phyloP scores from a whole-genome alignment of 2,888 invertebrate species.

The Thymelicus acteon region DNA sequence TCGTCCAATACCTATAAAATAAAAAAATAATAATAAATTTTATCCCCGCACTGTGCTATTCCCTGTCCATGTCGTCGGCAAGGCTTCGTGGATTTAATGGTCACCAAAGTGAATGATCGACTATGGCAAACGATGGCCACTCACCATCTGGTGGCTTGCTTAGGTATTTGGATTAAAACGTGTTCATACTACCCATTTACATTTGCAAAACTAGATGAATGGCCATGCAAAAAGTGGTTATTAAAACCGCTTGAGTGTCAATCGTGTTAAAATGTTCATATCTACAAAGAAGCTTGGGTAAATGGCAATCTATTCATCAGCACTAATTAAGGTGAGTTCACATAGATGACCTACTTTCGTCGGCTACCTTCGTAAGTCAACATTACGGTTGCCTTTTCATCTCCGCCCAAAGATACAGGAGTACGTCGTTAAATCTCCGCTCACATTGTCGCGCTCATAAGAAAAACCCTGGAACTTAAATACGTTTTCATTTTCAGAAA shows the following conservation, averaged over 20 bases:
- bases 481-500: background rate
- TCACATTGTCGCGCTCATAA: constrained; percentile 5
- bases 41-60: too few species aligned
- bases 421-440: constrained; percentile 22
- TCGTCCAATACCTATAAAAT: too few species aligned
- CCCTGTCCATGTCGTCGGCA: too few species aligned
- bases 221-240: too few species aligned
- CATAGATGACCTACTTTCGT: constrained; percentile 28
- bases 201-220: too few species aligned
- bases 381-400: constrained; percentile 29
- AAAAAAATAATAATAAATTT: too few species aligned
- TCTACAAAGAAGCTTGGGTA: background rate
- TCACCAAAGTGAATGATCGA: too few species aligned
- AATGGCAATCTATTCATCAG: constrained; percentile 13
- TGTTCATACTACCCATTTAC: too few species aligned
- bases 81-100: too few species aligned
- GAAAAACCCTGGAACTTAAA: background rate
- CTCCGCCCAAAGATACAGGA: constrained; percentile 16
- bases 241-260: background rate
- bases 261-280: background rate
- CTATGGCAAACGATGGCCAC: too few species aligned
- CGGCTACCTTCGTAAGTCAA: constrained; percentile 25
- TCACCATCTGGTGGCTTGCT: too few species aligned
- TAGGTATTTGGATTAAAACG: too few species aligned
- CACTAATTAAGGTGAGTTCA: constrained; percentile 35